phyloP scores from a whole-genome alignment of 2,113 vertebrate species.

The Talpa occidentalis region DNA sequence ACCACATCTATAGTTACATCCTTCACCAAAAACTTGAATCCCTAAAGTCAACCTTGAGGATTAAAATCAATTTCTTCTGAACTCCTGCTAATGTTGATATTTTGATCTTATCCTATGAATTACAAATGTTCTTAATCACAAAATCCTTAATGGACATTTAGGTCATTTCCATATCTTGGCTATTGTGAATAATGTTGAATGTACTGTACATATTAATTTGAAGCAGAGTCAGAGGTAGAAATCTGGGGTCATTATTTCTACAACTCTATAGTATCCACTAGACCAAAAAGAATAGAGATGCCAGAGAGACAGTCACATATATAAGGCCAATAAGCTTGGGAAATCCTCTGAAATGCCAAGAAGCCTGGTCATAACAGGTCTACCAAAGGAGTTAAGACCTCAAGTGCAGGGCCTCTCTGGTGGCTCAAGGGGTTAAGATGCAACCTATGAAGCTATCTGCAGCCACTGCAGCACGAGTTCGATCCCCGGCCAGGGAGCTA shows the following conservation, averaged over 20 bases:
- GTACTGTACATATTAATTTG: not conserved
- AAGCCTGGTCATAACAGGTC: not conserved
- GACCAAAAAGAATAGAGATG: not conserved
- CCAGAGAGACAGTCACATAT: not conserved
- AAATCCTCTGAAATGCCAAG: not conserved
- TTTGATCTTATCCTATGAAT: no score
- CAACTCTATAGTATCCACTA: not conserved
- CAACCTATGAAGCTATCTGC: no score
- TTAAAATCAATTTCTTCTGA: no score
- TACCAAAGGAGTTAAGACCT: not conserved
- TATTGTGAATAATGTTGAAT: not conserved
- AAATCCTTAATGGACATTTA: not conserved
- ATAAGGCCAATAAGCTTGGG: not conserved
- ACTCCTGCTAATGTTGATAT: no score
- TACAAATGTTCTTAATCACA: no score
- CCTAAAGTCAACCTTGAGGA: no score
- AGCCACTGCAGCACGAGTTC: no score
- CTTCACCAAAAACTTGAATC: no score
- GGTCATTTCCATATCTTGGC: not conserved
- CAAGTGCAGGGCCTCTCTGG: no score
- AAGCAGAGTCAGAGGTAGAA: not conserved
- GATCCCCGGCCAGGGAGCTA: no score
- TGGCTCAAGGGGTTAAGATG: no score
- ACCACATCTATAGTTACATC: no score
- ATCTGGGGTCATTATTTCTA: not conserved